A percentile compares a stretch with the other conserved stretches of the same genome.
phyloP scores from a whole-genome alignment of 1,140 invertebrate genomes.

The Globodera ellingtonae region DNA sequence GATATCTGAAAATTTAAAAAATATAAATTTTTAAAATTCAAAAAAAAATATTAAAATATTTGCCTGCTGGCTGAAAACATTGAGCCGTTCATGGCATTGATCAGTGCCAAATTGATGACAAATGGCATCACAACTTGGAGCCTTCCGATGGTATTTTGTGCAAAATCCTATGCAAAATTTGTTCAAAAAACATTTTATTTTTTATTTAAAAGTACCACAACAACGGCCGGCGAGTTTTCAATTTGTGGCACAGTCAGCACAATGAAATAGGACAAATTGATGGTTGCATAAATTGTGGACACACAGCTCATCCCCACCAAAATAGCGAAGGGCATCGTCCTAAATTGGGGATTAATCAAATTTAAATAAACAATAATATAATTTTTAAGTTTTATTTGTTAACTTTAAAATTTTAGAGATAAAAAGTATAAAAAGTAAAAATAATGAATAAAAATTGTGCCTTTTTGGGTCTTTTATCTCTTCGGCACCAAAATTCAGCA shows the following conservation, averaged over 20 bases:
- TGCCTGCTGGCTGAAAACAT: too few species aligned
- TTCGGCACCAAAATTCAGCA: constrained; percentile 56
- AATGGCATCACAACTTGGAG: constrained; percentile 57
- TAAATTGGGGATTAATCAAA: not conserved
- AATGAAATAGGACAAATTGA: constrained; percentile 53
- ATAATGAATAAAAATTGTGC: not conserved
- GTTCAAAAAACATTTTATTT: too few species aligned
- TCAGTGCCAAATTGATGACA: constrained; percentile 34
- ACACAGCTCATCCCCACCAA: constrained; percentile 49
- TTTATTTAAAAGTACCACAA: constrained; percentile 18
- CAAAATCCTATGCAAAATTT: constrained; percentile 50
- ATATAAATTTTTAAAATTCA: not conserved
- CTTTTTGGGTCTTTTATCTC: constrained; percentile 57
- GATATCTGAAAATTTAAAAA: constrained; percentile 34
- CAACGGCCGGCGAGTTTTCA: constrained; percentile 43
- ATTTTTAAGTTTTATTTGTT: not conserved
- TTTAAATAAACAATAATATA: too few species aligned
- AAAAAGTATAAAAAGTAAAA: too few species aligned
- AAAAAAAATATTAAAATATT: too few species aligned
- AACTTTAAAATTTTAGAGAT: not conserved
- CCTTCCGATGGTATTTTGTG: constrained; percentile 50
- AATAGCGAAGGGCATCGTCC: constrained; percentile 57
- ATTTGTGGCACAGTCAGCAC: constrained; percentile 45
- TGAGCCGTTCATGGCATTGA: too few species aligned
- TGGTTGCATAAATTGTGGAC: constrained; percentile 47